Evolutionary conservation across 2,113 vertebrate genomes (phyloP), one percentile per base, ranked within the genome.

Genomic region (Pithys albifrons): DNA sequence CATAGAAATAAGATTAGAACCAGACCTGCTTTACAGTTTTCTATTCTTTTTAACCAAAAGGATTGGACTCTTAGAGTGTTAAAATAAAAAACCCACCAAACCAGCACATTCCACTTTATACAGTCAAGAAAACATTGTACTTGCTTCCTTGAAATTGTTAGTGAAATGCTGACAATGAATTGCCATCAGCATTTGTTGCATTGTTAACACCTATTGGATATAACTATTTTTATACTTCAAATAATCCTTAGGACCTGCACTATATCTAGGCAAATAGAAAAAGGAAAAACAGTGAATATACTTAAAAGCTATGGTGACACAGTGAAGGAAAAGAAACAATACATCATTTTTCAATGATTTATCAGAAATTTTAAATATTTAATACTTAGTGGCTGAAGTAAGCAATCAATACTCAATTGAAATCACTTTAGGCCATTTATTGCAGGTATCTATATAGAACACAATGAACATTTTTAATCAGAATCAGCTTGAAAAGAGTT

Each of bases 91-190:
- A 14, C 5, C 3, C 19, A 46, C 10, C 14, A 27, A 61, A 58
- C 1, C 10, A 37, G 54, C 20, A 54, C 3, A 33, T 77, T 65
- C 7, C 52, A 64, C 25, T 69, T 88, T 12, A n/a, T 51, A n/a
- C 5, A 67, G 39, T 66, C 1, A 22, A 35, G 74, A 54, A 61
- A 52, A 57, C 5, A 0, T 51, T 1, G 0, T 51, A 55, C 22
- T 86, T 41, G 4, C 2, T 27, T 70, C 52, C 76, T 65, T 75
- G 8, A 87, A 95, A 65, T 49, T 1, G 27, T 39, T 91, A 35
- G 7, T 70, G 55, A 66, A 92, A 88, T 52, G 11, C 9, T 79
- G 43, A 14, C 14, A 73, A 58, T 66, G 27, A 52, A 12, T 33
- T 75, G 19, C 10, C 27, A 52, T 28, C 14, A 77, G 6, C 43